Conservation (phyloP, 2,797 vertebrate species). For the Paedocypris micromegethes region DNA sequence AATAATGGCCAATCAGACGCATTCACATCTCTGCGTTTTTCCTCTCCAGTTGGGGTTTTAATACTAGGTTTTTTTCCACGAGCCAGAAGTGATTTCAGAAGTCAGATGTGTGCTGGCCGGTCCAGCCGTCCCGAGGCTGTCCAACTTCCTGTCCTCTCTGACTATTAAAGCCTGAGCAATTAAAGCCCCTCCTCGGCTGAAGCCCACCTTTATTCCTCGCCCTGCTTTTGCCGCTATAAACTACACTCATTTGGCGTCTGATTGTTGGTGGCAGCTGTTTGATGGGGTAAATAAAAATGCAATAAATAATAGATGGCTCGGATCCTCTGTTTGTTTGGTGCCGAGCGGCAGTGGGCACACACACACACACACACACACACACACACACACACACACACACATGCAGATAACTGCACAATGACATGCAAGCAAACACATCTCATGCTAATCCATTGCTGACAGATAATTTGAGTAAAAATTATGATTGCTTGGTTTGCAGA, state of each 20-base stretch:
- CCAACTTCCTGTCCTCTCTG: conserved; percentile 14
- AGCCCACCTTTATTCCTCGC: conserved; percentile 45
- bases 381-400: conserved; percentile 10
- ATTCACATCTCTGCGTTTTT: conserved; percentile 7
- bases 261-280: conserved; percentile 54
- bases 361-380: conserved; percentile 15
- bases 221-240: conserved; percentile 45
- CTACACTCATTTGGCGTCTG: conserved; percentile 48
- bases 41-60: background rate
- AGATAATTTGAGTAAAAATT: background rate
- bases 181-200: conserved; percentile 44
- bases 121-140: conserved; percentile 3
- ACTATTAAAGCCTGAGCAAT: conserved; percentile 42
- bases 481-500: conserved; percentile 20
- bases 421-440: conserved; percentile 11
- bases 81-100: conserved; percentile 30
- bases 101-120: background rate
- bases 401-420: conserved; percentile 10
- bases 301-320: conserved; percentile 59
- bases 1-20: conserved; percentile 13
- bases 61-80: conserved; percentile 11
- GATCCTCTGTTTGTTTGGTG: conserved; percentile 48
- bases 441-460: conserved; percentile 15
- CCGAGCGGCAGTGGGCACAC: conserved; percentile 3
- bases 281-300: conserved; percentile 60